Evolutionary conservation across 2,888 invertebrate species (phyloP).

Genomic region (Limnephilus marmoratus): DNA sequence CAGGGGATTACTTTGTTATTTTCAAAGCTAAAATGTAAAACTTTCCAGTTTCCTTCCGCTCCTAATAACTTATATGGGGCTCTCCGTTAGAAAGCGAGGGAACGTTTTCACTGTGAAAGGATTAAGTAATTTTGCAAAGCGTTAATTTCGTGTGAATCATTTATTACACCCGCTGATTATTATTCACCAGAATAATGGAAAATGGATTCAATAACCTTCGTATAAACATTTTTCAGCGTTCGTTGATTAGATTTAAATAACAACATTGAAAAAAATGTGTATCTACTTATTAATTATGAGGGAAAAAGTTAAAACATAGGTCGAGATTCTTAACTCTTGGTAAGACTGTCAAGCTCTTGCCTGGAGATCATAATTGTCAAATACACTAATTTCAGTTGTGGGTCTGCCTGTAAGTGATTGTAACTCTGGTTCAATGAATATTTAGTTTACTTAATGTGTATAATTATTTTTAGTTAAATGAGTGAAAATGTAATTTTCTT

Average conservation of each 20-base stretch:
- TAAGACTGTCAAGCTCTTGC: no score
- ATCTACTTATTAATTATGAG: neutral
- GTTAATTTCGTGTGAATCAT: constrained; percentile 46
- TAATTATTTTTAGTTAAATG: no score
- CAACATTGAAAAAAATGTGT: no score
- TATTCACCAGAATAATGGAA: neutral
- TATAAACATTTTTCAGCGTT: neutral
- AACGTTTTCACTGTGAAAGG: constrained; percentile 23
- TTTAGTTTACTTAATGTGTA: no score
- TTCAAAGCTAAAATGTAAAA: constrained; percentile 44
- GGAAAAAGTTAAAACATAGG: no score
- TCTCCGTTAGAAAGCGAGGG: neutral
- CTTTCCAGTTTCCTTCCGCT: constrained; percentile 39
- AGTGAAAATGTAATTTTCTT: no score
- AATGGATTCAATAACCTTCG: neutral
- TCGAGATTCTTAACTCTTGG: no score
- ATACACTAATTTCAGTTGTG: no score
- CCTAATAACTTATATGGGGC: constrained; percentile 35
- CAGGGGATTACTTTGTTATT: constrained; percentile 36
- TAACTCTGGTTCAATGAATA: no score
- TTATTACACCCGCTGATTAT: constrained; percentile 41
- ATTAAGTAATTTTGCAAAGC: constrained; percentile 56
- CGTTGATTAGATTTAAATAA: neutral
- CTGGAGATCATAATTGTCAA: no score
- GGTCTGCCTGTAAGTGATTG: no score